phyloP scores from a whole-genome alignment of 2,888 invertebrate genomes.

The Clivina fossor region DNA sequence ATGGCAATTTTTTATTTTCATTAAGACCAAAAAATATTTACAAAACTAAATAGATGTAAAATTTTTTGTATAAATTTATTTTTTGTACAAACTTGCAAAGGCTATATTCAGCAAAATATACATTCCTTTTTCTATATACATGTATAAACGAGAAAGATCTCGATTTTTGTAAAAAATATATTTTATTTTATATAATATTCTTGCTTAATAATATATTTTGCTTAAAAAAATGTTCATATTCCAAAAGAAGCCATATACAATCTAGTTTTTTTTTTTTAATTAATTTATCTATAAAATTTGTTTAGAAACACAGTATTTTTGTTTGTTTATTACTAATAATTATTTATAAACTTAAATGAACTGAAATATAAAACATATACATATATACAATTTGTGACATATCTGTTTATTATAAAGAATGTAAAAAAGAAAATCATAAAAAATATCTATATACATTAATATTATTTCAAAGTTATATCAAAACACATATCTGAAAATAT shows the following conservation, averaged over 20 bases:
- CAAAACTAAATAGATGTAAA: too few relatives aligned
- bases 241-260: slow-evolving; percentile 21
- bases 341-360: background rate
- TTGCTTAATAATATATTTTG: background rate
- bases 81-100: too few relatives aligned
- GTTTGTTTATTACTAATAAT: slow-evolving; percentile 4
- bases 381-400: too few relatives aligned
- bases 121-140: slow-evolving; percentile 17
- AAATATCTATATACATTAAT: background rate
- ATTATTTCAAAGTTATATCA: background rate
- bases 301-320: slow-evolving; percentile 10
- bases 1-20: background rate
- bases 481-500: slow-evolving; percentile 14
- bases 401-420: background rate
- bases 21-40: too few relatives aligned
- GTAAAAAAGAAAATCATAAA: background rate
- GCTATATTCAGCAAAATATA: slow-evolving; percentile 5
- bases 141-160: slow-evolving; percentile 22
- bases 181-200: slow-evolving; percentile 1
- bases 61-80: too few relatives aligned
- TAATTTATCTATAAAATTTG: background rate
- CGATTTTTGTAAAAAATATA: slow-evolving; percentile 8
- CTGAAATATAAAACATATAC: background rate
- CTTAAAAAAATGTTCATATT: slow-evolving; percentile 19
- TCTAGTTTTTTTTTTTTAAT: slow-evolving; percentile 15